phyloP scores from a whole-genome alignment of 30 jellyfish, hydroid and myxozoan genomes.

The Sanderia malayensis region DNA sequence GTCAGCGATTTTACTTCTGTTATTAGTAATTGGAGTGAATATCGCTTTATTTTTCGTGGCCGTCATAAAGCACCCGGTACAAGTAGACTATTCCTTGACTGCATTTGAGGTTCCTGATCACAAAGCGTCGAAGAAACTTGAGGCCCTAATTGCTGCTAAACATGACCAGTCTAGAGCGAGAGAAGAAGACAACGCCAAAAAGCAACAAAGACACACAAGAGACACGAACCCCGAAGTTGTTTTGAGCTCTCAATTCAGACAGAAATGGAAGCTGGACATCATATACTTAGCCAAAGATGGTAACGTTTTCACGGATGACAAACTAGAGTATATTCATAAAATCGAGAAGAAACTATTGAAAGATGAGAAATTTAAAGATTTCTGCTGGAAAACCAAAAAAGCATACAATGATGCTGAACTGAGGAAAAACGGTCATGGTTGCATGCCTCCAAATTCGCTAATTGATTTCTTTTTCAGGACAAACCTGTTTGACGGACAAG shows the following conservation, averaged over 20 bases:
- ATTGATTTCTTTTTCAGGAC: slow-evolving; percentile 54
- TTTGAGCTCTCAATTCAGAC: slow-evolving; percentile 29
- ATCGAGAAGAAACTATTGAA: slow-evolving; percentile 49
- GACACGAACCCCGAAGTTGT: slow-evolving; percentile 49
- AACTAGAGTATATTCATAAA: slow-evolving; percentile 43
- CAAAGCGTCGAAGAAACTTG: slow-evolving; percentile 39
- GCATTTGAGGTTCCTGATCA: slow-evolving; percentile 72
- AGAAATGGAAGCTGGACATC: slow-evolving; percentile 61
- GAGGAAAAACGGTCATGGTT: slow-evolving; percentile 26
- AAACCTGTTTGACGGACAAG: slow-evolving; percentile 61
- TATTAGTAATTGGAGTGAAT: slow-evolving; percentile 44
- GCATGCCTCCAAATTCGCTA: slow-evolving; percentile 75
- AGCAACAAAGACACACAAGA: neutral
- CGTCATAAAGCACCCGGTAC: slow-evolving; percentile 60
- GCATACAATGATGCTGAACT: slow-evolving; percentile 36
- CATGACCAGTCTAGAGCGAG: slow-evolving; percentile 33
- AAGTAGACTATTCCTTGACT: slow-evolving; percentile 56
- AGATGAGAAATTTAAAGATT: slow-evolving; percentile 39
- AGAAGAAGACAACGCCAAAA: slow-evolving; percentile 23
- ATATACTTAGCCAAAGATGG: slow-evolving; percentile 58
- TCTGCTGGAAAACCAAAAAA: slow-evolving; percentile 54
- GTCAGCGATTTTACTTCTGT: slow-evolving; percentile 35
- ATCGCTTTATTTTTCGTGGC: slow-evolving; percentile 56
- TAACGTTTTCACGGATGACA: slow-evolving; percentile 52
- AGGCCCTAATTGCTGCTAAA: slow-evolving; percentile 54